Evolutionary conservation across 2,888 invertebrate genomes (phyloP).

Genomic region (Ectobius pallidus): DNA sequence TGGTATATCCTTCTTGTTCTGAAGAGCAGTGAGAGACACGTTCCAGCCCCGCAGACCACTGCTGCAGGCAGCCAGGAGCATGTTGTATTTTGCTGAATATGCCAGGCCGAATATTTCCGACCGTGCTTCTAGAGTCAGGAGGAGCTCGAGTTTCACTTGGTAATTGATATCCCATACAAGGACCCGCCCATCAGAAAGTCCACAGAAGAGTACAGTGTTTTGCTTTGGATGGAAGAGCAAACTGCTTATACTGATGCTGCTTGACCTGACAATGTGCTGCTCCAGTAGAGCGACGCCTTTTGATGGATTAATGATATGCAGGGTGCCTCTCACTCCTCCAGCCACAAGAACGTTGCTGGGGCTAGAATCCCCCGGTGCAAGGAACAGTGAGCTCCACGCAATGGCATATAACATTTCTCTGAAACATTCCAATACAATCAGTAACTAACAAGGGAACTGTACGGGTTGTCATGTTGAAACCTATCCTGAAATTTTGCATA

Average conservation of each 20-base stretch:
- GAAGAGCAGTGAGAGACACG: neutral
- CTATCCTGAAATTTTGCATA: no score
- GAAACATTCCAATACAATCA: conserved; percentile 35
- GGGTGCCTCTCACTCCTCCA: conserved; percentile 47
- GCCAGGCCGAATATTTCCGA: conserved; percentile 35
- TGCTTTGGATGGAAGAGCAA: conserved; percentile 46
- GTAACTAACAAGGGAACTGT: no score
- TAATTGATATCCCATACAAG: conserved; percentile 43
- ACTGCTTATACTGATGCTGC: conserved; percentile 41
- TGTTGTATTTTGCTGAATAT: conserved; percentile 42
- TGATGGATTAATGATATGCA: conserved; percentile 48
- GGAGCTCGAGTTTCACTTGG: conserved; percentile 36
- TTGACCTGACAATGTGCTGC: conserved; percentile 30
- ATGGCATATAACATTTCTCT: conserved; percentile 54
- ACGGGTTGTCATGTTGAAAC: no score
- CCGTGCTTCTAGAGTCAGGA: conserved; percentile 39
- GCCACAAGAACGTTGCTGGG: conserved; percentile 47
- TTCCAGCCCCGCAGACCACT: conserved; percentile 45
- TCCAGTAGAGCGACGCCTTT: conserved; percentile 44
- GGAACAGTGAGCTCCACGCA: conserved; percentile 54
- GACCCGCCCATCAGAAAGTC: conserved; percentile 45
- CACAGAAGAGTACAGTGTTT: conserved; percentile 46
- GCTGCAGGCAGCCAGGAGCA: conserved; percentile 46
- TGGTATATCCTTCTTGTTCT: neutral
- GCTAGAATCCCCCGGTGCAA: conserved; percentile 24